Base-by-base conservation (phyloP, 92 coral and sea anemone genomes). In the Micromussa lordhowensis region DNA sequence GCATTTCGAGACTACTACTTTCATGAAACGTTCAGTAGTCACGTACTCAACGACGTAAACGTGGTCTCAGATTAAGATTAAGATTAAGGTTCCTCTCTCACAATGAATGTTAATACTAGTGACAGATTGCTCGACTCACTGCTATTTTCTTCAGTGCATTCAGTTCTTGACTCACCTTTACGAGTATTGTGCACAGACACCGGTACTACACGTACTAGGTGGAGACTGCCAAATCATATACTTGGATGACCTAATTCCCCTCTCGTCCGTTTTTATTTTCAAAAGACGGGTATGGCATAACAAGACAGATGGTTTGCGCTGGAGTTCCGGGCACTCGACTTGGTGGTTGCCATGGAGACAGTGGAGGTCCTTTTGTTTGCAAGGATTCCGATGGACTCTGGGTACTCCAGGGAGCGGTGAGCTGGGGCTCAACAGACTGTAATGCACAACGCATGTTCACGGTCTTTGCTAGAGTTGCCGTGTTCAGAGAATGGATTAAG, bases 291-390 rank as follows among this genome's bases (percentile, higher is more conserved):
- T 14, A 82, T 55, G 75, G 85, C 54, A 90, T 92, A 75, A 95
- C 94, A 15, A 75, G 74, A 40, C 77, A 84, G 87, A 95, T 95
- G 98, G 59, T 95, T 21, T 95, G 98, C 66, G 98, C 90, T 17
- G 98, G 98, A 38, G 89, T 88, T 61, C 82, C 75, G 35, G 98
- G 96, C 3, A 82, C 90, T 34, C 86, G 73, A 61, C 90, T 86
- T 16, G 90, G 98, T 76, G 96, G 98, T 86, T 95, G 98, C 69
- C 96, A 95, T 93, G 98, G 98, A 75, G 98, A 95, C 85, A 95
- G 98, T 36, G 96, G 98, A 13, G 98, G 98, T 19, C 98, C 98
- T 24, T 95, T 77, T 84, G 98, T 95, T 38, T 95, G 98, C 83
- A 89, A 75, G 57, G 84, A 83, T 68, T 49, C 83, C 30, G 75